phyloP scores from a whole-genome alignment of 30 jellyfish, hydroid and myxozoan species.

The Cassiopea xamachana region DNA sequence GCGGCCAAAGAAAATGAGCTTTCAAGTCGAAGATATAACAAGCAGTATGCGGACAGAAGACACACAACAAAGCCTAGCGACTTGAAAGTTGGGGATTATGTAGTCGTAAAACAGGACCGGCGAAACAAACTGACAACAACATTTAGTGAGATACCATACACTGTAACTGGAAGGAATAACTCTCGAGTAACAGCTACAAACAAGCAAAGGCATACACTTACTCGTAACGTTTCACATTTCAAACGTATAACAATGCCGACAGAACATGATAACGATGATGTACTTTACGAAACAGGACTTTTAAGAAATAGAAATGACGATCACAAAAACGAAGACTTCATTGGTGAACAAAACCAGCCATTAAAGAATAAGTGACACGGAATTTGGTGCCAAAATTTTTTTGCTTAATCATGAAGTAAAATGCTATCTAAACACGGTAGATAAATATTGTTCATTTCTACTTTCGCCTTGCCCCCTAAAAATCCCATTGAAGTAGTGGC shows the following conservation, averaged over 20 bases:
- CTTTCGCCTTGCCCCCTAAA: too few relatives aligned
- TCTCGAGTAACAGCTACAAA: conserved; percentile 26
- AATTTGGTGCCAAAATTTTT: too few relatives aligned
- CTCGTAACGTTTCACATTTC: conserved; percentile 33
- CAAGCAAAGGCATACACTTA: conserved; percentile 11
- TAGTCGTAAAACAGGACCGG: conserved; percentile 38
- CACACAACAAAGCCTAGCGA: conserved; percentile 19
- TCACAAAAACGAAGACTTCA: background rate
- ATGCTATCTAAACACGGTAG: too few relatives aligned
- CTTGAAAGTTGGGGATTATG: conserved; percentile 42
- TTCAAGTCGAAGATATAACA: conserved; percentile 15
- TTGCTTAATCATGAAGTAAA: too few relatives aligned
- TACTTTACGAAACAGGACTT: background rate
- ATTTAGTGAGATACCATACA: conserved; percentile 42
- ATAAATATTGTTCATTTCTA: too few relatives aligned
- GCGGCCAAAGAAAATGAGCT: conserved; percentile 45
- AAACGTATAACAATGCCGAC: conserved; percentile 33
- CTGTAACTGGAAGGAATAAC: conserved; percentile 15
- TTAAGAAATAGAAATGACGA: background rate
- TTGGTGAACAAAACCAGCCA: background rate
- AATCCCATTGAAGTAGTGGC: too few relatives aligned
- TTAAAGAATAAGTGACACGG: background rate
- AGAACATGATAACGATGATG: conserved; percentile 9
- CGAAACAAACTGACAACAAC: conserved; percentile 52
- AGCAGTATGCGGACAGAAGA: conserved; percentile 36